These are phyloP conservation scores for Salminus brasiliensis DNA, from an alignment of 2,113 vertebrate genomes.

Conservation along the genomic window DNA sequence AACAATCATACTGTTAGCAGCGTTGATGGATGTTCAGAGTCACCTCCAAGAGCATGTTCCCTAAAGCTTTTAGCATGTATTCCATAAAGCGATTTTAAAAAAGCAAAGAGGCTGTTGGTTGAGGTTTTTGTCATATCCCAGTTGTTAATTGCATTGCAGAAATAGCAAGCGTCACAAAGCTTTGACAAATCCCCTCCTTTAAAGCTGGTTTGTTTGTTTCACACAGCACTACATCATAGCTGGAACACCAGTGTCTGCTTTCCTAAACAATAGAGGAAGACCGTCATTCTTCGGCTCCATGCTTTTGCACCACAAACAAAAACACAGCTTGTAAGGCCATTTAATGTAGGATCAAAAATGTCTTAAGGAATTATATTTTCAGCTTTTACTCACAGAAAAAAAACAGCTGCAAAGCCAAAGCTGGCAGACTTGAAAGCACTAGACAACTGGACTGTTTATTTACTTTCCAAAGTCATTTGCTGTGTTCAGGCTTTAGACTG, in stretches of 20 bases:
- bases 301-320: not conserved
- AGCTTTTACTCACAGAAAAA: not conserved
- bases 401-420: not conserved
- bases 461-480: not conserved
- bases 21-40: not conserved
- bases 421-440: conserved; percentile 5
- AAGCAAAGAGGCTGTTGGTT: not conserved
- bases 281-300: not conserved
- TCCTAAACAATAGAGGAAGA: not conserved
- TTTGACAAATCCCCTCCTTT: not conserved
- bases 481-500: not conserved
- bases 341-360: not conserved
- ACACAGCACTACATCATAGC: not conserved
- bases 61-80: not conserved
- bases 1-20: not conserved
- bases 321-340: not conserved
- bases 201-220: not conserved
- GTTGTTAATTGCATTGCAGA: conserved; percentile 2
- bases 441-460: not conserved
- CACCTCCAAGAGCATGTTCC: not conserved
- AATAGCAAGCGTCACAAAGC: not conserved
- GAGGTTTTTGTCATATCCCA: not conserved
- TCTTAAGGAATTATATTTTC: conserved; percentile 9
- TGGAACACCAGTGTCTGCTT: not conserved
- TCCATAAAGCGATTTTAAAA: not conserved